Percentiles rank a stretch among this genome's conserved stretches.
Evolutionary conservation across 2,113 vertebrate genomes (phyloP).

Genomic region (Hemicordylus capensis): DNA sequence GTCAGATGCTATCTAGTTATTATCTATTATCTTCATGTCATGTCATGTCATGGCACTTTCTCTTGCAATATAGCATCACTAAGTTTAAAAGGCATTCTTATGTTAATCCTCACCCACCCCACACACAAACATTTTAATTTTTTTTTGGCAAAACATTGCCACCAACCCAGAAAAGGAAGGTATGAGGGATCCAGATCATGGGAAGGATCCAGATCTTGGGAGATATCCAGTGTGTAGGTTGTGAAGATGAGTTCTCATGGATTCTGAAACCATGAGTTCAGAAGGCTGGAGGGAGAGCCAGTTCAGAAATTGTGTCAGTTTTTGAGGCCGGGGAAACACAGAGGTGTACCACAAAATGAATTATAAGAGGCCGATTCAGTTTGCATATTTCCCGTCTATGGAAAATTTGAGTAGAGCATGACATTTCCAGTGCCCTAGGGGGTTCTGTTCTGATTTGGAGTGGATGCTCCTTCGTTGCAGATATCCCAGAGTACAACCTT

Average conservation of each 20-base stretch:
- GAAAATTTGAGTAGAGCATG: neutral
- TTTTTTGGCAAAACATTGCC: neutral
- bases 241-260: neutral
- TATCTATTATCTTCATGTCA: conserved; percentile 26
- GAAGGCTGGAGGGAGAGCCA: neutral
- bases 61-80: neutral
- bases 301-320: neutral
- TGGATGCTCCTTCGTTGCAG: neutral
- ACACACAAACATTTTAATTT: no score
- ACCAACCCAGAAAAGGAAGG: neutral
- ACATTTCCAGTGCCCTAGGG: neutral
- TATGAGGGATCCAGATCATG: no score
- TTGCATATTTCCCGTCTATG: neutral
- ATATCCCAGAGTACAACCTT: neutral
- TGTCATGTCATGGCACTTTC: conserved; percentile 15
- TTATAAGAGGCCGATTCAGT: neutral
- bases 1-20: conserved; percentile 46
- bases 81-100: neutral
- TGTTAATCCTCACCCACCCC: neutral
- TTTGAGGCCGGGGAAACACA: neutral
- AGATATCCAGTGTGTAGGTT: neutral
- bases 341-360: neutral
- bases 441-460: neutral
- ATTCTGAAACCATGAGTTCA: neutral
- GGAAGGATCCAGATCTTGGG: no score